Percentiles rank a stretch among this genome's conserved stretches.
phyloP scores from a whole-genome alignment of 2,888 invertebrate genomes.

The Trileptium ribeirensis region DNA sequence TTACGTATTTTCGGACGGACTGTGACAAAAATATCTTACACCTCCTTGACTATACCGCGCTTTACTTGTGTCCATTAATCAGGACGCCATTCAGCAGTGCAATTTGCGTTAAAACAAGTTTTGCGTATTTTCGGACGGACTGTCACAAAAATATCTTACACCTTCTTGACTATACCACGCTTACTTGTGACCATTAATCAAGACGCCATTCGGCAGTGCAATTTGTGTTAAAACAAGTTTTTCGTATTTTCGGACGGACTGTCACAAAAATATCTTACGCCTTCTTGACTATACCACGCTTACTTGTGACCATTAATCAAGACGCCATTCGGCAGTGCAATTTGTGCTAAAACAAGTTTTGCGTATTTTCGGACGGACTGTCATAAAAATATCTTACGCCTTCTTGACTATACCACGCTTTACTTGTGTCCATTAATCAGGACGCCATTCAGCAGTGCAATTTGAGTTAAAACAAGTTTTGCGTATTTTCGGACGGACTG shows the following conservation, averaged over 20 bases:
- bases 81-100: conserved; percentile 73
- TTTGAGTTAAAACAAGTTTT: conserved; percentile 71
- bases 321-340: conserved; percentile 59
- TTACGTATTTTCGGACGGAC: conserved; percentile 68
- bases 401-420: too few relatives aligned
- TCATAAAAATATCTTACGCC: too few relatives aligned
- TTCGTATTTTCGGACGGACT: conserved; percentile 67
- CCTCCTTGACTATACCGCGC: too few relatives aligned
- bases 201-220: conserved; percentile 73
- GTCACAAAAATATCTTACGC: too few relatives aligned
- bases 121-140: conserved; percentile 68
- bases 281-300: too few relatives aligned
- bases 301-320: conserved; percentile 57
- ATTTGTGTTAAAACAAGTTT: conserved; percentile 69
- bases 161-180: conserved; percentile 67
- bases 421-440: conserved; percentile 58
- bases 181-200: conserved; percentile 84
- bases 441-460: conserved; percentile 71
- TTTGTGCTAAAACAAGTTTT: conserved; percentile 69
- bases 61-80: conserved; percentile 56
- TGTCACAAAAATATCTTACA: too few relatives aligned
- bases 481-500: conserved; percentile 67
- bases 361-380: conserved; percentile 66
- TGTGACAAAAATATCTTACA: too few relatives aligned
- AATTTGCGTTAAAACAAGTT: conserved; percentile 68